Evolutionary conservation across 2,888 invertebrate species (phyloP).

Genomic region (Epinotia nisella): DNA sequence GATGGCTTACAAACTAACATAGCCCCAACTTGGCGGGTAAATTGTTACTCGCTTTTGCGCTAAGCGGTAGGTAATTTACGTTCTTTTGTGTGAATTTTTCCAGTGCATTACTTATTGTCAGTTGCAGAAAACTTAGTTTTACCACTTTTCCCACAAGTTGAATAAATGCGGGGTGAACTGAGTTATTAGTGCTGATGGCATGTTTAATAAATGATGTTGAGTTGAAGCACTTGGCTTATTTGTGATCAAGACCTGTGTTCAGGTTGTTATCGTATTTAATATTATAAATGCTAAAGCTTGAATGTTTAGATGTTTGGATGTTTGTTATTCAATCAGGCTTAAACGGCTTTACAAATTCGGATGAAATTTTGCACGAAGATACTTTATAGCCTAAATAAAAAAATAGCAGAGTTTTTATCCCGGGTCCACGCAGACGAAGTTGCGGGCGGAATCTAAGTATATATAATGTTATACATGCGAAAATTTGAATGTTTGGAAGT

Average conservation of each 20-base stretch:
- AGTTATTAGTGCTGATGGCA: slow-evolving; percentile 19
- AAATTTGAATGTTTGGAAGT: too few species aligned
- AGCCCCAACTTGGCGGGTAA: slow-evolving; percentile 36
- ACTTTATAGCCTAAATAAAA: too few species aligned
- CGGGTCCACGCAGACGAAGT: too few species aligned
- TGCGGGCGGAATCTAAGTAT: too few species aligned
- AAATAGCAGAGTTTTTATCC: too few species aligned
- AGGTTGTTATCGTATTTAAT: too few species aligned
- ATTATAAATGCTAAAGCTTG: too few species aligned
- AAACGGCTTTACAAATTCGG: too few species aligned
- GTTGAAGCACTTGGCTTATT: not conserved
- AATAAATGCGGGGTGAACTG: slow-evolving; percentile 5
- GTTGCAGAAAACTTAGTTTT: slow-evolving; percentile 39
- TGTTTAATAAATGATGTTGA: slow-evolving; percentile 23
- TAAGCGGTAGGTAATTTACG: slow-evolving; percentile 42
- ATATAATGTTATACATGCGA: too few species aligned
- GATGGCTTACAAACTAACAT: slow-evolving; percentile 24
- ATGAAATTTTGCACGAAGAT: too few species aligned
- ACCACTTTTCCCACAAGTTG: not conserved
- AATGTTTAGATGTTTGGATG: too few species aligned
- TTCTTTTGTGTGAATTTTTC: slow-evolving; percentile 40
- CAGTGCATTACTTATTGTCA: slow-evolving; percentile 42
- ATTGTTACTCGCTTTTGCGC: slow-evolving; percentile 39
- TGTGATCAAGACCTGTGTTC: not conserved
- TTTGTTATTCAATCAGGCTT: too few species aligned